Evolutionary conservation across 2,113 vertebrate species (phyloP), one percentile per base, ranked within the genome.

Genomic region (Hemiprocne comata): DNA sequence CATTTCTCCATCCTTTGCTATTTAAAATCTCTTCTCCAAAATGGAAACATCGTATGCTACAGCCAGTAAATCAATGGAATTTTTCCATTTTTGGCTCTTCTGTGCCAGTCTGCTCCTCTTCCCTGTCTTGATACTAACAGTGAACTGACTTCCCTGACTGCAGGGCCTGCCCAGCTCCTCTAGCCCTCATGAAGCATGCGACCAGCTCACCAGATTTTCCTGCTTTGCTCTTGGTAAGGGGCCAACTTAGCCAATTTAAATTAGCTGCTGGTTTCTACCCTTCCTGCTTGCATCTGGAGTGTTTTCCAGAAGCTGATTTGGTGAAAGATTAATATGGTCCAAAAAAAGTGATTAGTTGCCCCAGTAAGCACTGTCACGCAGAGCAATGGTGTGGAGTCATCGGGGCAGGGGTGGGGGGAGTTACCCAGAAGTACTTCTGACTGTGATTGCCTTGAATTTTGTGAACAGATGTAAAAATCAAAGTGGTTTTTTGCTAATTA

Each of bases 401-500:
- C 17, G 6, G 21, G 24, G 25, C 26, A 15, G 51, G 28, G 26
- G 26, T 4, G 29, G 7, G 10, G 20, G 17, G 11, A n/a, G 29
- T 83, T 87, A 58, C 42, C 57, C 23, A 76, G 33, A 94, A 29
- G 26, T 61, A 26, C 17, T 81, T 82, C 44, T 69, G 54, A n/a
- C 11, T 73, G 54, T 87, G 10, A 6, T 26, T 61, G 40, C 17
- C 0, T 66, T 73, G 71, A 79, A 83, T 87, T 87, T 75, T 88
- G 23, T 65, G 54, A 87, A 66, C 20, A 69, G 15, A n/a, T 91
- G 19, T 79, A 72, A 90, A 93, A 93, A 69, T 67, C 40, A 28
- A 86, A 71, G 38, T n/a, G 10, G 0, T 79, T 42, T 89, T 91
- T 89, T 91, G 62, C 61, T 57, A 94, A 93, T 89, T 72, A 94